Evolutionary conservation across 2,797 vertebrate species (phyloP), one percentile per base, ranked within the genome.

Genomic region (Onychomys leucogaster): DNA sequence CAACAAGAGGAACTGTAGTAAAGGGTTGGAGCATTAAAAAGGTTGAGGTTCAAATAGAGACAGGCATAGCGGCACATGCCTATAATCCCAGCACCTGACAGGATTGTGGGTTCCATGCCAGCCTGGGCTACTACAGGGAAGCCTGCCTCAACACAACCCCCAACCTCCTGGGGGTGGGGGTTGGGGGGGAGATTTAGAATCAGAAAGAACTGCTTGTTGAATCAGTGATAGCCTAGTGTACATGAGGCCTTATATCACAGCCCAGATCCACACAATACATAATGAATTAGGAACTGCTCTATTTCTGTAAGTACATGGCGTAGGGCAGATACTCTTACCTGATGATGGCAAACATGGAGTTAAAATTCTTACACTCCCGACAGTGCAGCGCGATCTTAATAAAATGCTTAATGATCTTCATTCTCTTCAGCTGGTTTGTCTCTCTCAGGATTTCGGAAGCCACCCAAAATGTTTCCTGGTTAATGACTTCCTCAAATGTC

Each of bases 301-400:
- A 82, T 57, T 81, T 69, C 37, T 43, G 19, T 43, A 27, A 34
- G 27, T n/a, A 49, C 57, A 52, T 52, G 23, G 12, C 52, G 1
- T 5, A 65, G 0, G 17, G 82, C 37, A 63, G 19, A 27, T 4
- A 11, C 67, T 34, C 80, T 98, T 98, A 99, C 99, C 99, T 99
- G 98, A 99, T 99, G 98, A 99, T 99, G 96, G 99, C 99, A 97
- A 99, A 99, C 99, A 99, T 99, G 0, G 99, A 99, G 99, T 99
- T 99, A 98, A 99, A 99, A 98, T 99, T 99, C 99, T 99, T 99
- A 99, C 99, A 99, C 97, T 99, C 99, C 94, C 99, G 98, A 97
- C 99, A 99, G 98, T 99, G 99, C 61, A 99, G 98, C 0, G 99
- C 99, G 91, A 99, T 99, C 98, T 99, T 99, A 98, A 99, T 99